Base-by-base conservation (phyloP, 2,113 vertebrate species). In the Clupea harengus region DNA sequence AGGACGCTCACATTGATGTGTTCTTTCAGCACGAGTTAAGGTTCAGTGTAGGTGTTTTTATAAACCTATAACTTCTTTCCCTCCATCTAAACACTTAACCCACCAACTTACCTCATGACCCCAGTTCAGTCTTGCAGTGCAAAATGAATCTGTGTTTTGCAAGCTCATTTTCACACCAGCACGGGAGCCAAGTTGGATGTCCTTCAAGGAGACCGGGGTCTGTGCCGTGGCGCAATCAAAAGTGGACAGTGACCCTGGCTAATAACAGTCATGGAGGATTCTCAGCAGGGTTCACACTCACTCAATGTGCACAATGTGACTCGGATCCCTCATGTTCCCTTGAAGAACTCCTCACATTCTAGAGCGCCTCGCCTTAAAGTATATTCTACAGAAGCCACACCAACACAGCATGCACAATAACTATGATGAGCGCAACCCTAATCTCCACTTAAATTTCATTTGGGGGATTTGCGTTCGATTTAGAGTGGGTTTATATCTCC, bases 371-470 rank as follows among this genome's bases (percentile, higher is more conserved):
- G 13, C 72, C 72, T 1, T 32, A 28, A 44, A 6, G 28, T 44
- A 44, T 15, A 32, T 32, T 32, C 15, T 32, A 78, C 72, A 39
- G 72, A 32, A 78, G 13, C 28, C 72, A 39, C 67, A 18, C 54
- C 20, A 22, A 5, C 20, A 60, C 72, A 4, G 10, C 32, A 78
- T 32, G 72, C 32, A 78, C 32, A 28, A 28, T 11, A 72, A 28
- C 9, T 28, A 72, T 72, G n/a, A 28, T 28, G 25, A 32, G 32
- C 13, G 10, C 72, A 78, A 78, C 72, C 28, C 13, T 78, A 78
- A 78, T 78, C 72, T 78, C 72, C 72, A 32, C 72, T 78, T 78
- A 78, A 39, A 39, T 78, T 78, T 78, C 28, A 78, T 39, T 32
- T 39, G 72, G 72, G 72, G 72, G 25, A 78, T 78, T 78, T 78